A percentile compares a stretch with the other conserved stretches of the same genome.
phyloP scores from a whole-genome alignment of 1,140 invertebrate species.

The Delia radicum region DNA sequence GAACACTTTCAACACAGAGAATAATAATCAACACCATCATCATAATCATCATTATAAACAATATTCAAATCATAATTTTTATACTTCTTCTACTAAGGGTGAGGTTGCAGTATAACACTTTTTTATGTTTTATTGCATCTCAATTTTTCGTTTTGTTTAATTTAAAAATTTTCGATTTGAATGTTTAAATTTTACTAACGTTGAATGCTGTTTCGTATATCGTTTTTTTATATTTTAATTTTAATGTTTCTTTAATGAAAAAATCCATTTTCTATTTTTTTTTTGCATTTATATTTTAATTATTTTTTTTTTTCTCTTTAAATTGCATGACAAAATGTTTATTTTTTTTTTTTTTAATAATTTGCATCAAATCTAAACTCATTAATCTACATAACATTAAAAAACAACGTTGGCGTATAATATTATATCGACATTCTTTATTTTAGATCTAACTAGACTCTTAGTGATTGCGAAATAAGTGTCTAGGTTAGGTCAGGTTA shows the following conservation, averaged over 20 bases:
- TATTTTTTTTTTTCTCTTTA: neutral
- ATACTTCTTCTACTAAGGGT: conserved; percentile 30
- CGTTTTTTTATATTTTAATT: neutral
- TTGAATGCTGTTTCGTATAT: neutral
- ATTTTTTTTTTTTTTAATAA: neutral
- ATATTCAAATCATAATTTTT: conserved; percentile 19
- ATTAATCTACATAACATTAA: no score
- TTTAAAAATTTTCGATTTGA: no score
- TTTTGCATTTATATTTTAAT: neutral
- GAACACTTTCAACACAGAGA: conserved; percentile 23
- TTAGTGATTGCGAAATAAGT: no score
- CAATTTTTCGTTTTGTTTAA: neutral
- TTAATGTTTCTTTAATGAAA: neutral
- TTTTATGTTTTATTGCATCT: conserved; percentile 19
- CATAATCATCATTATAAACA: conserved; percentile 11
- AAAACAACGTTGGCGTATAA: no score
- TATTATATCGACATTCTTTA: no score
- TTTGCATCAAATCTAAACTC: neutral
- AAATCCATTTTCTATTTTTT: neutral
- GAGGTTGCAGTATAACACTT: conserved; percentile 19
- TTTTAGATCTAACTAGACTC: no score
- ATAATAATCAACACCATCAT: conserved; percentile 7
- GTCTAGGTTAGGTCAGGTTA: no score
- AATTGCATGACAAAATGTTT: neutral
- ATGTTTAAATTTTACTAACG: neutral